Conservation (phyloP, 2,797 vertebrate species). For the Myotis planiceps region DNA sequence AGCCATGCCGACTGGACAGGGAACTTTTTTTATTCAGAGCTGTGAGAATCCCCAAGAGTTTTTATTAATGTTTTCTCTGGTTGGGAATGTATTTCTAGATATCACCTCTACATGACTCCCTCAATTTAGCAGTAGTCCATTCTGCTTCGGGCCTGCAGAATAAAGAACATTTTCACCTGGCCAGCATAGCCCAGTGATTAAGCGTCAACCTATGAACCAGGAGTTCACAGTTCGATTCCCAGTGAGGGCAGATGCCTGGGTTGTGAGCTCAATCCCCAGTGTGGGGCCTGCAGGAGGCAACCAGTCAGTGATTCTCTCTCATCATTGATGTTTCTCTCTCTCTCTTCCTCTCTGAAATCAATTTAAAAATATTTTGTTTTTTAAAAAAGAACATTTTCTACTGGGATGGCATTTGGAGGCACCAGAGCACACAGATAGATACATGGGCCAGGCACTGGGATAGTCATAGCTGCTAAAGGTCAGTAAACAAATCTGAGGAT, state of each 20-base stretch:
- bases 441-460: background rate
- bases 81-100: background rate
- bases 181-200: too few relatives aligned
- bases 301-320: too few relatives aligned
- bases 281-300: too few relatives aligned
- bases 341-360: too few relatives aligned
- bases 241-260: too few relatives aligned
- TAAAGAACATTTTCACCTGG: background rate
- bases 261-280: too few relatives aligned
- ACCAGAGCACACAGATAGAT: background rate
- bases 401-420: background rate
- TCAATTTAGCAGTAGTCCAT: background rate
- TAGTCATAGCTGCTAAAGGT: background rate
- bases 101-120: background rate
- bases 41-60: background rate
- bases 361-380: too few relatives aligned
- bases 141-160: background rate
- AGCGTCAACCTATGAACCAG: too few relatives aligned
- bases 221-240: too few relatives aligned
- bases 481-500: background rate
- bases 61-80: background rate
- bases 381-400: background rate
- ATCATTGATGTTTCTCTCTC: too few relatives aligned
- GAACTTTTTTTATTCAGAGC: background rate
- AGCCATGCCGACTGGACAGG: too few relatives aligned